Base-by-base conservation (phyloP, 2,797 vertebrate species). In the Hapalemur alaotrensis region DNA sequence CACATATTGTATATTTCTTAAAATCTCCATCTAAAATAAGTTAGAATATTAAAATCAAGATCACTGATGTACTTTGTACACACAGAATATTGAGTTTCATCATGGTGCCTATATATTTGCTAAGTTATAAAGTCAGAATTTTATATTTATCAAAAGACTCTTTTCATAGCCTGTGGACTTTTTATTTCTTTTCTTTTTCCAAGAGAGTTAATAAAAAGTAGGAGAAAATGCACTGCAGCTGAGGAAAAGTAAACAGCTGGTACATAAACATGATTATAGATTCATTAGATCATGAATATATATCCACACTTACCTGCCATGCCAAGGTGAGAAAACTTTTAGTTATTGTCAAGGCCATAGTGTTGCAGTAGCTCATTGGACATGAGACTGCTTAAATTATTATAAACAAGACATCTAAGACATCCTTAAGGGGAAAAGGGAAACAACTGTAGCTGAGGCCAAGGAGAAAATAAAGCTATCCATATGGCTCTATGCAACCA, bases 171-270 rank as follows among this genome's bases (percentile, higher is more conserved):
- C 23, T 69, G 18, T 57, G 28, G 12, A 67, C 28, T 67, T 86
- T 89, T 93, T 32, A 23, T 70, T 93, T 81, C 15, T 93, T 89
- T 85, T 67, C 41, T 78, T 86, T 86, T 84, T 63, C 54, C 25
- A 89, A 83, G 65, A 92, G 1, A 78, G 41, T 96, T 82, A 92
- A 86, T 95, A 83, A 91, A 97, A 95, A 91, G 41, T 14, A 91
- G 61, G 63, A 83, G 35, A 93, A 84, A 93, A 89, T 93, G 81
- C 80, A 65, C 28, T 75, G 52, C 48, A 92, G 67, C 81, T 76
- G 61, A 90, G 75, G 43, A 81, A 95, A 96, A 83, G 84, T 72
- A 91, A 95, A 87, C 80, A 97, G 52, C 65, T 96, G 80, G 80
- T 30, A 57, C 70, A 90, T 90, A 95, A 95, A 93, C 54, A 79